phyloP scores from a whole-genome alignment of 2,888 invertebrate species.

The Sceliomorpha sp. region DNA sequence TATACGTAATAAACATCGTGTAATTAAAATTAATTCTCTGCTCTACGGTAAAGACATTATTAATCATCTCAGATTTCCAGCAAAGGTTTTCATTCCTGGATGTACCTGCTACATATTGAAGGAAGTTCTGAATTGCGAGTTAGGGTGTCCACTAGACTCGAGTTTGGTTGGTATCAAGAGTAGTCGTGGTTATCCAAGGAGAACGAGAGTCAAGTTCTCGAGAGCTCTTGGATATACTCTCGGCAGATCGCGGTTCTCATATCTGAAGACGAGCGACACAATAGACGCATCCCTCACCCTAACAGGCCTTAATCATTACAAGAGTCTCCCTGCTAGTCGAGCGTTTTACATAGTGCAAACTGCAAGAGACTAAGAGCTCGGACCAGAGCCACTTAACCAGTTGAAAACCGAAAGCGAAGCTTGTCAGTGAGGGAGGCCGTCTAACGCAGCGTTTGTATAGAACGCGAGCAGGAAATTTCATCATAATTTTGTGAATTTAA shows the following conservation, averaged over 20 bases:
- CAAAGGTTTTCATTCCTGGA: too few species aligned
- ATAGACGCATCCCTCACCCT: constrained; percentile 70
- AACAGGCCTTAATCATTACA: constrained; percentile 74
- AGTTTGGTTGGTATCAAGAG: constrained; percentile 52
- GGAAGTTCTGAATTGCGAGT: too few species aligned
- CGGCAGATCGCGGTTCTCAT: constrained; percentile 63
- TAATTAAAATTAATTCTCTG: too few species aligned
- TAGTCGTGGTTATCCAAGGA: constrained; percentile 58
- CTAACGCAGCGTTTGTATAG: constrained; percentile 10
- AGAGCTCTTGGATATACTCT: constrained; percentile 68
- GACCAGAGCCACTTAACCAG: constrained; percentile 46
- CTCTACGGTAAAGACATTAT: too few species aligned
- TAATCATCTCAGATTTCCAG: too few species aligned
- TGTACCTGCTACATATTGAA: too few species aligned
- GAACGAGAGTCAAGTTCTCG: constrained; percentile 63
- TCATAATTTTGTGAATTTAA: constrained; percentile 41
- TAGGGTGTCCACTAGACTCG: constrained; percentile 54
- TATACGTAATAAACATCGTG: too few species aligned
- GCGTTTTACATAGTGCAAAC: constrained; percentile 64
- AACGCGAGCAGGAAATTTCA: constrained; percentile 40
- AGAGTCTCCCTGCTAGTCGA: constrained; percentile 61
- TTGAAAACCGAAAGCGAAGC: constrained; percentile 36
- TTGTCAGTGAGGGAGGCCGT: constrained; percentile 24
- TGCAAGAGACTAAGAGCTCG: constrained; percentile 35
- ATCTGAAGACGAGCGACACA: constrained; percentile 63